Percentiles rank a stretch among this genome's conserved stretches.
phyloP scores from a whole-genome alignment of 2,797 vertebrate genomes.

The Darevskia nairensis region DNA sequence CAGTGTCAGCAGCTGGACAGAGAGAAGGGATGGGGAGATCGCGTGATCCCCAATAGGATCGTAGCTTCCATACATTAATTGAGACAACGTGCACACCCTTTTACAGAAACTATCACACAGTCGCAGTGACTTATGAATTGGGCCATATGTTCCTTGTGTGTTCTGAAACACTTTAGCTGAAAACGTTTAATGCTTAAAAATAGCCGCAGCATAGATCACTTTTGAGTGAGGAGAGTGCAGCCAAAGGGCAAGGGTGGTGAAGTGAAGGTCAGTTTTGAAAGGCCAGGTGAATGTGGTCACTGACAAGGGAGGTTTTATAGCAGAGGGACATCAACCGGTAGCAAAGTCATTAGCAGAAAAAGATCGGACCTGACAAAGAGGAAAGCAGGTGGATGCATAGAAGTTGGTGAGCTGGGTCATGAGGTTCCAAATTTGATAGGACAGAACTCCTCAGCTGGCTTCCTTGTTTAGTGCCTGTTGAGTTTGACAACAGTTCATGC shows the following conservation, averaged over 20 bases:
- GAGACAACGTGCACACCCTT: neutral
- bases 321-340: neutral
- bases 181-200: neutral
- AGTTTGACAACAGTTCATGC: neutral
- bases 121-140: neutral
- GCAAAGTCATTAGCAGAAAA: neutral
- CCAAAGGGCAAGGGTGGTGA: neutral
- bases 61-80: neutral
- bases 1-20: neutral
- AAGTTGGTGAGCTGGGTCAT: neutral
- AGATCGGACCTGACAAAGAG: neutral
- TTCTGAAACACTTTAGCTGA: rapidly evolving
- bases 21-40: neutral
- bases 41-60: too few relatives aligned
- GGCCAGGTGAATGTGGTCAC: rapidly evolving
- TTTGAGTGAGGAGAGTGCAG: neutral
- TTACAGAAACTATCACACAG: neutral
- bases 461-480: neutral
- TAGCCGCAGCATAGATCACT: neutral
- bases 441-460: neutral
- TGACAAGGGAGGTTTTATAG: neutral
- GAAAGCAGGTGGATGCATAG: neutral
- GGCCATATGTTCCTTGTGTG: neutral
- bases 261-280: slow-evolving; percentile 20
- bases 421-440: neutral